These are phyloP conservation scores for Agrochola circellaris DNA, from an alignment of 2,888 invertebrate genomes.

Conservation along the genomic window DNA sequence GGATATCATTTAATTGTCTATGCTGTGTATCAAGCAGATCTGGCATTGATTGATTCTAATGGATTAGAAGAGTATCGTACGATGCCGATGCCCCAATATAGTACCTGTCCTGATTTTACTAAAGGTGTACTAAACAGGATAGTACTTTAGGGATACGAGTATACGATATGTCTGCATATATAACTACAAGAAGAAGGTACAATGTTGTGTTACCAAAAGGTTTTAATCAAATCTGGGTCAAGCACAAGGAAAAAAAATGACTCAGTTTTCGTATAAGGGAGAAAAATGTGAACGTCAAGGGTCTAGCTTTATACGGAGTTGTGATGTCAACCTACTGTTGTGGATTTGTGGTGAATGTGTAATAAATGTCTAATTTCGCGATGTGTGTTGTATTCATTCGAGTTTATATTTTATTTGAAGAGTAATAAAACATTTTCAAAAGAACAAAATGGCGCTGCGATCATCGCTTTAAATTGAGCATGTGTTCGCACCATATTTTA, in stretches of 20 bases:
- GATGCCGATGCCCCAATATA: background rate
- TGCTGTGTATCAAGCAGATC: background rate
- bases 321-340: constrained; percentile 28
- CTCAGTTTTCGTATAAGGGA: constrained; percentile 34
- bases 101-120: background rate
- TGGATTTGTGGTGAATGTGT: constrained; percentile 7
- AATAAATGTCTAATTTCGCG: constrained; percentile 43
- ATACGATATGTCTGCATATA: background rate
- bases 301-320: constrained; percentile 43
- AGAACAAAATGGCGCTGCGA: no score
- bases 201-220: constrained; percentile 11
- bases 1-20: background rate
- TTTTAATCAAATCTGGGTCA: constrained; percentile 37
- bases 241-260: constrained; percentile 25
- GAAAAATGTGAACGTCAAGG: constrained; percentile 43
- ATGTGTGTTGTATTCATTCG: constrained; percentile 1
- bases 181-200: constrained; percentile 5
- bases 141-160: background rate
- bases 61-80: background rate
- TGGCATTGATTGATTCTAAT: background rate
- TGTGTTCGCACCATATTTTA: background rate
- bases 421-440: background rate
- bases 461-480: background rate
- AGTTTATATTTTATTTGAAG: background rate
- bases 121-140: background rate